Percentiles rank a stretch among this genome's conserved stretches.
Evolutionary conservation across 2,797 vertebrate species (phyloP).

Genomic region (Cynopterus sphinx): DNA sequence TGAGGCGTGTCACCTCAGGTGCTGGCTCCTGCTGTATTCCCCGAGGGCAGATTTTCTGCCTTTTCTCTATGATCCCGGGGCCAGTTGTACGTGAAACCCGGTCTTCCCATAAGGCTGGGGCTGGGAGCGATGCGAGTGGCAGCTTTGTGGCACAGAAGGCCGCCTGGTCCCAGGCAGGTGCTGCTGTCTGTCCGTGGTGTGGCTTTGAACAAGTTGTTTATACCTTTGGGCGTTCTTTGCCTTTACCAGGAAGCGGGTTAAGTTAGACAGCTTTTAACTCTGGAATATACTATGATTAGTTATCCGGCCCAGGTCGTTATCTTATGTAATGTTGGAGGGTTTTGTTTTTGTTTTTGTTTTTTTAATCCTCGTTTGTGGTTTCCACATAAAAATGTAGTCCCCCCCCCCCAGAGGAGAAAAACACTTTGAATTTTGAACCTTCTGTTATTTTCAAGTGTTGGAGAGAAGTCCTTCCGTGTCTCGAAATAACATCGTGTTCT

Average conservation of each 20-base stretch:
- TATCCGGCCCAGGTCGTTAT: not conserved
- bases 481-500: not conserved
- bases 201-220: not conserved
- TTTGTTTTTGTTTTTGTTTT: not conserved
- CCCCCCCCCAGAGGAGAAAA: not conserved
- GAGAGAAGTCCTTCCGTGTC: not conserved
- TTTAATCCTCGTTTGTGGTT: not conserved
- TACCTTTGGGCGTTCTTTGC: not conserved
- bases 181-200: fast-evolving
- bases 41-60: fast-evolving
- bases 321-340: not conserved
- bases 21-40: no score
- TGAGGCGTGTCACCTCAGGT: fast-evolving
- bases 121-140: not conserved
- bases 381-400: slow-evolving; percentile 2
- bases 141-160: fast-evolving
- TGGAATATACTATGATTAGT: not conserved
- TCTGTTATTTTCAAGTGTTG: not conserved
- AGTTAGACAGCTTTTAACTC: not conserved
- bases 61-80: not conserved
- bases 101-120: fast-evolving
- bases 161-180: not conserved
- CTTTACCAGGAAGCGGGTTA: not conserved
- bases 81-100: not conserved
- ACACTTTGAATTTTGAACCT: not conserved